Conservation (phyloP, 2,797 vertebrate species). For the Premnoplex brunnescens region DNA sequence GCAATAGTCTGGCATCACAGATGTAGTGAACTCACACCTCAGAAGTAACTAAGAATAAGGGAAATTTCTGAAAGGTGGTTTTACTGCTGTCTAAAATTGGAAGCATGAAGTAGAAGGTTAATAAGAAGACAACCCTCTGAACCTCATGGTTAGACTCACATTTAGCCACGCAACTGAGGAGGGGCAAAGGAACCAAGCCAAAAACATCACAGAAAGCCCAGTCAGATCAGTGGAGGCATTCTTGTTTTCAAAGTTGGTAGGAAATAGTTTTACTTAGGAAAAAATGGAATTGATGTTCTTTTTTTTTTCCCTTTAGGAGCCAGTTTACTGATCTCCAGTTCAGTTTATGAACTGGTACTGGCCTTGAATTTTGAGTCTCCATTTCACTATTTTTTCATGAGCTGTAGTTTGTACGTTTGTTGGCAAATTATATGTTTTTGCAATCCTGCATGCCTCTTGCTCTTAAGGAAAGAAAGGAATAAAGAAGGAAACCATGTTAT, state of each 20-base stretch:
- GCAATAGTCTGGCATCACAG: background rate
- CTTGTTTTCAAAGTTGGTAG: slow-evolving; percentile 56
- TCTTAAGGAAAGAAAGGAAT: slow-evolving; percentile 33
- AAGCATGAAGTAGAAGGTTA: slow-evolving; percentile 48
- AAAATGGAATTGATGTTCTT: slow-evolving; percentile 13
- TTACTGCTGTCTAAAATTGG: slow-evolving; percentile 28
- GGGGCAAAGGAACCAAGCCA: slow-evolving; percentile 52
- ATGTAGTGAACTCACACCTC: background rate
- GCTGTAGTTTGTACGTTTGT: slow-evolving; percentile 18
- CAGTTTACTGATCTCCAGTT: slow-evolving; percentile 40
- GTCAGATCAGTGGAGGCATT: slow-evolving; percentile 44
- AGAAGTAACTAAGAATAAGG: background rate
- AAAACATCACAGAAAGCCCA: slow-evolving; percentile 57
- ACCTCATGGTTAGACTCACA: slow-evolving; percentile 4
- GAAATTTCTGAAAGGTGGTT: background rate
- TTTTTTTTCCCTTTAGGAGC: slow-evolving; percentile 23
- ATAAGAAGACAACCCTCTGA: slow-evolving; percentile 23
- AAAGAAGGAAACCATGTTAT: background rate
- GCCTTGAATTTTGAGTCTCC: slow-evolving; percentile 44
- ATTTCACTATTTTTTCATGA: slow-evolving; percentile 44
- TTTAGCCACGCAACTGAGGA: slow-evolving; percentile 47
- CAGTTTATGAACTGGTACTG: slow-evolving; percentile 25
- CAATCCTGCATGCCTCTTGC: background rate
- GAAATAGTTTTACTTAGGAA: slow-evolving; percentile 57
- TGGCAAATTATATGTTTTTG: slow-evolving; percentile 32